phyloP scores from a whole-genome alignment of 2,113 vertebrate species.

The Cavia aperea region DNA sequence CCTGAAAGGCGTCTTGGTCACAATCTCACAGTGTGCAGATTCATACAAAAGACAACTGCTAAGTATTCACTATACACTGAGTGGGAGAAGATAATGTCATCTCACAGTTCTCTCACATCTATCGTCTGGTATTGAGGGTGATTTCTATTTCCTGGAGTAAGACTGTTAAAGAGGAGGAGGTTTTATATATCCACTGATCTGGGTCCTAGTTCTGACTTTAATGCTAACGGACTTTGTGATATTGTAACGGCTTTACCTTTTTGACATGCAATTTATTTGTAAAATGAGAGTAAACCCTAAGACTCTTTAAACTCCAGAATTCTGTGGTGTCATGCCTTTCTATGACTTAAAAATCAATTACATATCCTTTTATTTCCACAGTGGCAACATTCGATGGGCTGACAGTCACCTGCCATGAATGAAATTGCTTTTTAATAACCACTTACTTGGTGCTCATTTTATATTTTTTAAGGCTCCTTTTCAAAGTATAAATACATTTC shows the following conservation, averaged over 20 bases:
- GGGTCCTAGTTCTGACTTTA: background rate
- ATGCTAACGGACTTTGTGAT: background rate
- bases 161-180: background rate
- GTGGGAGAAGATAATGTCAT: background rate
- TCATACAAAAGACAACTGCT: background rate
- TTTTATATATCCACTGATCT: background rate
- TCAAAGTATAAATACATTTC: conserved; percentile 26
- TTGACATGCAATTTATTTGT: background rate
- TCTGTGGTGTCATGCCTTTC: conserved; percentile 8
- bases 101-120: background rate
- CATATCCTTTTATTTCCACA: background rate
- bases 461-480: background rate
- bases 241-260: background rate
- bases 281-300: background rate
- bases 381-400: background rate
- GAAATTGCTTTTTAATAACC: conserved; percentile 61
- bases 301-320: background rate
- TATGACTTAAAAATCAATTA: conserved; percentile 23
- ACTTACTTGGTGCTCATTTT: conserved; percentile 24
- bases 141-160: background rate
- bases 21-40: background rate
- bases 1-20: background rate
- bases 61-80: background rate
- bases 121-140: background rate
- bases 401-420: conserved; percentile 33